Evolutionary conservation across 2,888 invertebrate species (phyloP).

Genomic region (Trachelus troglodyta): DNA sequence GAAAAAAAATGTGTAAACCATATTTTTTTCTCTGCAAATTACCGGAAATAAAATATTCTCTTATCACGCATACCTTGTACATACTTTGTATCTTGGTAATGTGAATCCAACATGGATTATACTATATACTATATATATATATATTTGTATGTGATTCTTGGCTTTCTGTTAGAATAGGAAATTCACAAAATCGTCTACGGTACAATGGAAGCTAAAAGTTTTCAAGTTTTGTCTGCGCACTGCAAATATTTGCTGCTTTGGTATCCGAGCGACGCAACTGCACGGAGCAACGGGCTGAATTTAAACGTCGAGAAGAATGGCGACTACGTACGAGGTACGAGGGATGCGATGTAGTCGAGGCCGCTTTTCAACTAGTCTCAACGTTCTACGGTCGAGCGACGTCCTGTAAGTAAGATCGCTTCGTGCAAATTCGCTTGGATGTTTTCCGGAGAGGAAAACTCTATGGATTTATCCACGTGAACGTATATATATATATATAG

Average conservation of each 20-base stretch:
- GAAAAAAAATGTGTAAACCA: not conserved
- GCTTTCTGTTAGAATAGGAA: not conserved
- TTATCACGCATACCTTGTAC: not conserved
- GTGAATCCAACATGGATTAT: not conserved
- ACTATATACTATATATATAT: too few species aligned
- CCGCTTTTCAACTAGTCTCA: not conserved
- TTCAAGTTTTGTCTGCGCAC: conserved; percentile 1
- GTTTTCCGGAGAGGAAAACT: not conserved
- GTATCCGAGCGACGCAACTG: not conserved
- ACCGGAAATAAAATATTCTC: not conserved
- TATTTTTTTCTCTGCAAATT: not conserved
- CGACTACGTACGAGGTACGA: not conserved
- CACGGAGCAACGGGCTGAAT: not conserved
- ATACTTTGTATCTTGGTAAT: not conserved
- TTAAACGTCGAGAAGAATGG: not conserved
- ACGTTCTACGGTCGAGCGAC: not conserved
- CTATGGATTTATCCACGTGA: not conserved
- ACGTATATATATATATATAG: too few species aligned
- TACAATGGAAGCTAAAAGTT: conserved; percentile 1
- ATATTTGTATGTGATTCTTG: not conserved
- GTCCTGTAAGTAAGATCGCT: not conserved
- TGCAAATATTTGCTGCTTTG: conserved; percentile 7
- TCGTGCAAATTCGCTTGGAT: not conserved
- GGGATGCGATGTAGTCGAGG: not conserved
- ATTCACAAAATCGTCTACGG: not conserved